phyloP scores from a whole-genome alignment of 2,113 vertebrate species.

The Hiodon tergisus region DNA sequence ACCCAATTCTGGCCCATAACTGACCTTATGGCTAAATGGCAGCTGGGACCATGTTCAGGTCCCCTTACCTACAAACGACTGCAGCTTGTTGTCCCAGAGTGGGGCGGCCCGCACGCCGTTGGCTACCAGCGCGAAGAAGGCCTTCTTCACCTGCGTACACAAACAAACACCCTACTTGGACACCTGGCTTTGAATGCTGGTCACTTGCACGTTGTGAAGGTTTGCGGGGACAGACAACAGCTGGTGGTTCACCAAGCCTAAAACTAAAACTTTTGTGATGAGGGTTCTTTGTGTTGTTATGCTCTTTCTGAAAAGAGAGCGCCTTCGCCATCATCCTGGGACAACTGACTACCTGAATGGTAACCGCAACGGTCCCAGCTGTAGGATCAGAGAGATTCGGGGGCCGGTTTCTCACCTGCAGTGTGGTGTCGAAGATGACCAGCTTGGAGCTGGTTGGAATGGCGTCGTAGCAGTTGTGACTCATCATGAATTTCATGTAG shows the following conservation, averaged over 20 bases:
- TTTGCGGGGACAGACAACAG: no score
- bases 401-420: slow-evolving; percentile 58
- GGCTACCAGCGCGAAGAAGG: slow-evolving; percentile 77
- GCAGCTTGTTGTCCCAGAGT: slow-evolving; percentile 76
- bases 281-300: no score
- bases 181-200: not conserved
- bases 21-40: not conserved
- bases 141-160: slow-evolving; percentile 80
- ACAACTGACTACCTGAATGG: no score
- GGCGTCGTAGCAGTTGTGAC: slow-evolving; percentile 81
- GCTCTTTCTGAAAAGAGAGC: no score
- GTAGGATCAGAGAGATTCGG: not conserved
- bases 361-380: not conserved
- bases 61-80: slow-evolving; percentile 87
- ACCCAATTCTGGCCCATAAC: not conserved
- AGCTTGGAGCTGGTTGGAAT: slow-evolving; percentile 90
- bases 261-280: no score
- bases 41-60: not conserved
- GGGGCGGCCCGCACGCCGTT: slow-evolving; percentile 77
- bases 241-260: no score
- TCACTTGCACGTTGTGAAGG: no score
- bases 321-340: no score
- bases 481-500: slow-evolving; percentile 91
- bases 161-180: not conserved
- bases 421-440: slow-evolving; percentile 68